Evolutionary conservation across 1,140 invertebrate species (phyloP).

Genomic region (Saccostrea cuccullata): DNA sequence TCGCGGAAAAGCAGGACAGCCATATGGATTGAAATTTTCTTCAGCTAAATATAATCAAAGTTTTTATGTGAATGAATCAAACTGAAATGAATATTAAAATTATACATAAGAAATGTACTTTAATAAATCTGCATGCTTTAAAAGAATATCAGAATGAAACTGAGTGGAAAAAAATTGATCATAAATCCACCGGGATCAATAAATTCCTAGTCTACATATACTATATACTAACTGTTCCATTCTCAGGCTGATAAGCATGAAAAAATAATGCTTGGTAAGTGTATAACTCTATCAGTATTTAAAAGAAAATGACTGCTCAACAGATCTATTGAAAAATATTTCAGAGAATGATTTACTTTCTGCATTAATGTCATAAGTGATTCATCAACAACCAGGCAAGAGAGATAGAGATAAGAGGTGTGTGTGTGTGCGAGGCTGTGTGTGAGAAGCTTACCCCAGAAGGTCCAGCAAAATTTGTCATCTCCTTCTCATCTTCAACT

Average conservation of each 20-base stretch:
- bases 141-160: too few relatives aligned
- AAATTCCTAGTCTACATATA: background rate
- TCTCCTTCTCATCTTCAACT: constrained; percentile 87
- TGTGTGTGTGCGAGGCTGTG: background rate
- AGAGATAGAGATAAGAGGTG: background rate
- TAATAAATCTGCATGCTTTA: too few relatives aligned
- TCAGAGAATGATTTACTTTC: background rate
- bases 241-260: background rate
- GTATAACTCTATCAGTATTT: background rate
- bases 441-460: constrained; percentile 27
- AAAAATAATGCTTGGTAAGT: background rate
- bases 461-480: constrained; percentile 80
- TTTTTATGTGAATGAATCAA: too few relatives aligned
- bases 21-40: too few relatives aligned
- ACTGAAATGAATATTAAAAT: too few relatives aligned
- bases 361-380: background rate
- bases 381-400: background rate
- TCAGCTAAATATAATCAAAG: too few relatives aligned
- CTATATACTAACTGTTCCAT: background rate
- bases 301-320: background rate
- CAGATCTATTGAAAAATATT: background rate
- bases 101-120: too few relatives aligned
- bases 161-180: background rate
- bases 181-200: background rate
- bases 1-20: too few relatives aligned